Base-by-base conservation (phyloP, 2,888 invertebrate genomes). In the Lasioglossum morio region DNA sequence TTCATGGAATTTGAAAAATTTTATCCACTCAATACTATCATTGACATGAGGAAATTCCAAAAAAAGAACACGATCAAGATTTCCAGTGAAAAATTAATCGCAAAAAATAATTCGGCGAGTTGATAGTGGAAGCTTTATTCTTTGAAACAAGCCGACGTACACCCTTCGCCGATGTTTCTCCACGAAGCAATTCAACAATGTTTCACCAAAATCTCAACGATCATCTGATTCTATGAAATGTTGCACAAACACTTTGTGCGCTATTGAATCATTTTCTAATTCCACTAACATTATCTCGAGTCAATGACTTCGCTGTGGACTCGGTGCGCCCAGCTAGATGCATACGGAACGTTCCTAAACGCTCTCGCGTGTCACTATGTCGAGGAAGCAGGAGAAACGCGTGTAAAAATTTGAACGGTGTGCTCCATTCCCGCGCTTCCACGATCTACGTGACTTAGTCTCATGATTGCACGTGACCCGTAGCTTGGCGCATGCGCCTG, bases 211-310 rank as follows among this genome's bases (percentile, higher is more conserved):
- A 30, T 34, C 30, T 63, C 63, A 63, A 63, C 63, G 8, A 30
- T 63, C 16, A 7, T 7, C 16, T 16, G n/a, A n/a, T 30, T 16
- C 34, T 63, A 19, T 34, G 2, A 19, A 63, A 30, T 16, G 14
- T 30, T 19, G 30, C 34, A 57, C 57, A 57, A 12, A 57, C 57
- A 57, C n/a, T n/a, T 57, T 57, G 57, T n/a, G 57, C n/a, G 57
- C n/a, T 19, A 63, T 63, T 34, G 30, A 63, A 63, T 63, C 16
- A 30, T 63, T 63, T 63, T 63, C 30, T 63, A 63, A 63, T 63
- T 63, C 63, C 63, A 63, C 63, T 63, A 30, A 63, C 63, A 63
- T 27, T 30, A 63, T 63, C 34, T 63, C 19, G 30, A 7, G 30
- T 16, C 30, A 2, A 63, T 57, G 19, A 7, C 30, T 7, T 63